phyloP scores from a whole-genome alignment of 2,888 invertebrate genomes.

The Hemithea aestivaria region DNA sequence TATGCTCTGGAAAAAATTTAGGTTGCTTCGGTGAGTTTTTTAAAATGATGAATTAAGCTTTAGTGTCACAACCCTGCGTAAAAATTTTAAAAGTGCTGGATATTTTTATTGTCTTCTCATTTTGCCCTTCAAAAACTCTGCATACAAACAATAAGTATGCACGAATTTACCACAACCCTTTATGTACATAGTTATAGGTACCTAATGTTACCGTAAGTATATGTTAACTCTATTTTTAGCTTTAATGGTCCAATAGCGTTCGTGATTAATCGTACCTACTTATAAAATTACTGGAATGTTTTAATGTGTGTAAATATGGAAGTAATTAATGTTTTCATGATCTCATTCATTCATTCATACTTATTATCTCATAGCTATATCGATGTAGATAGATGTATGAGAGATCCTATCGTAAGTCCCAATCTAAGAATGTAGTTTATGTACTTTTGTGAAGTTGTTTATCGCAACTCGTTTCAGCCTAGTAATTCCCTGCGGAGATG shows the following conservation, averaged over 20 bases:
- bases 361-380: slow-evolving; percentile 38
- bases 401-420: slow-evolving; percentile 52
- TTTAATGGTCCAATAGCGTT: slow-evolving; percentile 42
- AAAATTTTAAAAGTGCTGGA: too few relatives aligned
- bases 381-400: slow-evolving; percentile 35
- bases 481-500: slow-evolving; percentile 7
- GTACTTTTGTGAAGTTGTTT: slow-evolving; percentile 17
- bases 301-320: slow-evolving; percentile 23
- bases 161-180: slow-evolving; percentile 31
- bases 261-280: slow-evolving; percentile 13
- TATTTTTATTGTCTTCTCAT: slow-evolving; percentile 1
- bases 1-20: too few relatives aligned
- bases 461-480: slow-evolving; percentile 8
- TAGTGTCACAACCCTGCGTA: too few relatives aligned
- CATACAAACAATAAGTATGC: slow-evolving; percentile 19
- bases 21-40: too few relatives aligned
- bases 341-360: slow-evolving; percentile 26
- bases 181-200: too few relatives aligned
- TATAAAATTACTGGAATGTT: slow-evolving; percentile 13
- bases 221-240: slow-evolving; percentile 28
- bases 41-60: too few relatives aligned
- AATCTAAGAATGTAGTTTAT: slow-evolving; percentile 59
- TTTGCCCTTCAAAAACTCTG: slow-evolving; percentile 14
- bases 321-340: slow-evolving; percentile 13
- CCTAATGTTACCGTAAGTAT: slow-evolving; percentile 18